These are phyloP conservation scores for Prietella phreatophila DNA, from an alignment of 2,113 vertebrate species.

Conservation along the genomic window DNA sequence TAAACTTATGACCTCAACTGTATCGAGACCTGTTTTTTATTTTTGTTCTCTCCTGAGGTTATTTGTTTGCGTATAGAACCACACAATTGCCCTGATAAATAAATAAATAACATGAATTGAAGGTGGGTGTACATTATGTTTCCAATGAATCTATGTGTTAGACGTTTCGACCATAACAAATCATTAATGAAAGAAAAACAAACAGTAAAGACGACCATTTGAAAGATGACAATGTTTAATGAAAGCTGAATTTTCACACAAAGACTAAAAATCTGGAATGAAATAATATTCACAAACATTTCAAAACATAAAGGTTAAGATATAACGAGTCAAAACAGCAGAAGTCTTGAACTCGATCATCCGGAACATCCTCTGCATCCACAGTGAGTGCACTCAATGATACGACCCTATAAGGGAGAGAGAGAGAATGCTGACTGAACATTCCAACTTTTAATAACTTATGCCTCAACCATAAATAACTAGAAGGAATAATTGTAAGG, in stretches of 20 bases:
- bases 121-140: not conserved
- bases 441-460: not conserved
- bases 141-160: not conserved
- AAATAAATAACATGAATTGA: not conserved
- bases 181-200: not conserved
- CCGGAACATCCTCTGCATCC: slow-evolving; percentile 97
- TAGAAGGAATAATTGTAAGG: not conserved
- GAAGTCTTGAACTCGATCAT: slow-evolving; percentile 60
- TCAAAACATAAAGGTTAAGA: slow-evolving; percentile 50
- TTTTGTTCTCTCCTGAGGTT: too few species aligned
- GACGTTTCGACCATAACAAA: not conserved
- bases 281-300: slow-evolving; percentile 15
- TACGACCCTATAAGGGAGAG: slow-evolving; percentile 83
- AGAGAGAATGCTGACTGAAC: not conserved
- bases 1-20: too few species aligned
- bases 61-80: not conserved
- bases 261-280: slow-evolving; percentile 23
- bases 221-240: slow-evolving; percentile 40
- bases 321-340: slow-evolving; percentile 37
- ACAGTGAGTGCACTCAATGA: slow-evolving; percentile 97
- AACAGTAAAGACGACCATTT: not conserved
- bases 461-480: not conserved
- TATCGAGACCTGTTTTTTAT: not conserved
- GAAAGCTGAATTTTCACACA: slow-evolving; percentile 30
- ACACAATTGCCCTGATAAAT: not conserved